phyloP scores from a whole-genome alignment of 2,888 invertebrate species.

The Pyrochroa serraticornis region DNA sequence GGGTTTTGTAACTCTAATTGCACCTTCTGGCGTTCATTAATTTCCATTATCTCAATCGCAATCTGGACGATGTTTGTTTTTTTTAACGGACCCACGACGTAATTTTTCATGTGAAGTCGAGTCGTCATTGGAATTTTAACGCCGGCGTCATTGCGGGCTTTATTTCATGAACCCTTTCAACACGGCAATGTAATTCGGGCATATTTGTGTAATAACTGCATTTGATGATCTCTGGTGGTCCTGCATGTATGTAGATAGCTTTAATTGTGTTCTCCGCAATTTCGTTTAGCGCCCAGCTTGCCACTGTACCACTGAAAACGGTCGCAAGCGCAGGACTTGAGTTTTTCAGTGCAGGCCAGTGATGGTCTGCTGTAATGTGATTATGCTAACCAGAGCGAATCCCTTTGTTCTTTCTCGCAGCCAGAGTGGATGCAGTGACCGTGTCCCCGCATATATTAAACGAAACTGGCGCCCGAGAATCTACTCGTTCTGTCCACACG shows the following conservation, averaged over 20 bases:
- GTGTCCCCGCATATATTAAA: slow-evolving; percentile 36
- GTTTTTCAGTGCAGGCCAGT: slow-evolving; percentile 13
- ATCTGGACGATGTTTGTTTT: not conserved
- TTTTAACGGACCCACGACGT: not conserved
- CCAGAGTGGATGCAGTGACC: slow-evolving; percentile 32
- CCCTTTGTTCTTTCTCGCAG: slow-evolving; percentile 33
- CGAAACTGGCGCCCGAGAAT: slow-evolving; percentile 22
- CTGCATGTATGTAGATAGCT: slow-evolving; percentile 16
- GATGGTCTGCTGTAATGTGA: slow-evolving; percentile 32
- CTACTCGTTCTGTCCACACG: slow-evolving; percentile 18
- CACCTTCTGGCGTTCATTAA: slow-evolving; percentile 5
- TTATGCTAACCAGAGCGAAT: slow-evolving; percentile 36
- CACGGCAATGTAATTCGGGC: not conserved
- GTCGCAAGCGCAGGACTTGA: slow-evolving; percentile 9
- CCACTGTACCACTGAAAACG: not conserved
- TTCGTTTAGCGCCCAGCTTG: slow-evolving; percentile 20
- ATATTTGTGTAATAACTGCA: slow-evolving; percentile 3
- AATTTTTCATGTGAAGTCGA: not conserved
- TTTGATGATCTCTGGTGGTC: slow-evolving; percentile 4
- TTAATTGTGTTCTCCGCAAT: slow-evolving; percentile 26
- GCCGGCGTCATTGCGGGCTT: not conserved
- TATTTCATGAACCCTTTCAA: not conserved
- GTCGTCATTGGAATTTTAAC: not conserved
- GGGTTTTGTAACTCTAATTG: not conserved
- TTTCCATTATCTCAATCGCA: slow-evolving; percentile 1